phyloP scores from a whole-genome alignment of 2,888 invertebrate genomes.

The Pantelozetes paolii region DNA sequence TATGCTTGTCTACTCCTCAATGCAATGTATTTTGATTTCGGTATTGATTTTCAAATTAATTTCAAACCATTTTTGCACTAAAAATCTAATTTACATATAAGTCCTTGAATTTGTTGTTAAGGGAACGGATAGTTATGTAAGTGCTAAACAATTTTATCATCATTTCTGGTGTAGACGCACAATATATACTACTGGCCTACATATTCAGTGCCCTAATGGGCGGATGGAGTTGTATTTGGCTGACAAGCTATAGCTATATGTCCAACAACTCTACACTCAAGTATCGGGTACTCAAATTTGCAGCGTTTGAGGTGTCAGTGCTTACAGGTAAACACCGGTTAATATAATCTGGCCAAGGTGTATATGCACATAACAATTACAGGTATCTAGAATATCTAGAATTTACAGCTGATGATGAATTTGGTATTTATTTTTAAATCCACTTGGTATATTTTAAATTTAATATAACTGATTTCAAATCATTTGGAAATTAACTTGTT shows the following conservation, averaged over 20 bases:
- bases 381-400: too few species aligned
- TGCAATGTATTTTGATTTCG: not conserved
- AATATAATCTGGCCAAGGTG: too few species aligned
- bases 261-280: conserved; percentile 16
- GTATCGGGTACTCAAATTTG: conserved; percentile 30
- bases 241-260: conserved; percentile 28
- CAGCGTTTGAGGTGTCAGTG: conserved; percentile 8
- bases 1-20: not conserved
- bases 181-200: not conserved
- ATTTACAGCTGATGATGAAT: too few species aligned
- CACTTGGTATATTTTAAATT: too few species aligned
- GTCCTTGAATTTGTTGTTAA: too few species aligned
- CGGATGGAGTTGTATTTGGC: conserved; percentile 21
- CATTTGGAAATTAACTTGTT: too few species aligned
- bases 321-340: conserved; percentile 32
- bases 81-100: not conserved
- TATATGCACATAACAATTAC: too few species aligned
- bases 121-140: too few species aligned
- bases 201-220: not conserved
- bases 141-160: not conserved
- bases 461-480: too few species aligned
- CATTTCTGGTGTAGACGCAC: not conserved
- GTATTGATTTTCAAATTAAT: not conserved
- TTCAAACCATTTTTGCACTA: not conserved
- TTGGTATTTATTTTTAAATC: too few species aligned